A percentile compares a stretch with the other conserved stretches of the same genome.
phyloP scores from a whole-genome alignment of 2,888 invertebrate genomes.

The Lordiphosa fenestrarum region DNA sequence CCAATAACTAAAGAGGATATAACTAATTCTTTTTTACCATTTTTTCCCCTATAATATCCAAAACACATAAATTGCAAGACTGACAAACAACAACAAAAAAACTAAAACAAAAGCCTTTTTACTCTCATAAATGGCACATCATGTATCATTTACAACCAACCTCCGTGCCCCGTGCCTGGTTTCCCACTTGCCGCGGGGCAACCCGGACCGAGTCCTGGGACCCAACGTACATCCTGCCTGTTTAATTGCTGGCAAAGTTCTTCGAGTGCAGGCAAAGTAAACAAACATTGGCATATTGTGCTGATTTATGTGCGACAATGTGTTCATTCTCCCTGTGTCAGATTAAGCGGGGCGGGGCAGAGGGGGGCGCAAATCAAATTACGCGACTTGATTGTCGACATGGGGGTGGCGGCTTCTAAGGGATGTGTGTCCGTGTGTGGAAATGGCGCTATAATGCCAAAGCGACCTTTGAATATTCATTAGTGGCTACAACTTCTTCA shows the following conservation, averaged over 20 bases:
- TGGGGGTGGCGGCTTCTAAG: conserved; percentile 34
- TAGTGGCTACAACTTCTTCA: conserved; percentile 49
- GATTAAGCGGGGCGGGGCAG: neutral
- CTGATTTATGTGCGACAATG: conserved; percentile 78
- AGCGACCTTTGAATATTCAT: conserved; percentile 75
- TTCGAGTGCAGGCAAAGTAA: conserved; percentile 67
- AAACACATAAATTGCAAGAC: too few species aligned
- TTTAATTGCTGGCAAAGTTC: conserved; percentile 80
- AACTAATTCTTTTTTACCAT: conserved; percentile 19
- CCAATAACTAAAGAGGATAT: conserved; percentile 41
- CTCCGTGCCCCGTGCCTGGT: too few species aligned
- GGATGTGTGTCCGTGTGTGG: conserved; percentile 23
- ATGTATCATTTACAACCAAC: conserved; percentile 76
- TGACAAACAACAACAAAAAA: too few species aligned
- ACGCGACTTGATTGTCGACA: conserved; percentile 74
- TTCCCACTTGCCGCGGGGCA: conserved; percentile 4
- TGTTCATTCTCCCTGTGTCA: conserved; percentile 29
- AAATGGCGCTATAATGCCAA: conserved; percentile 44
- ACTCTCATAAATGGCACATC: conserved; percentile 69
- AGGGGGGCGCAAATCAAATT: conserved; percentile 77
- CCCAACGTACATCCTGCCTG: conserved; percentile 54
- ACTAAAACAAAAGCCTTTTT: too few species aligned
- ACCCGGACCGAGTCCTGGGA: conserved; percentile 9
- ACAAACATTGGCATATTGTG: conserved; percentile 78
- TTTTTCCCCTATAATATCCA: conserved; percentile 1